Evolutionary conservation across 2,113 vertebrate genomes (phyloP).

Genomic region (Martes martes): DNA sequence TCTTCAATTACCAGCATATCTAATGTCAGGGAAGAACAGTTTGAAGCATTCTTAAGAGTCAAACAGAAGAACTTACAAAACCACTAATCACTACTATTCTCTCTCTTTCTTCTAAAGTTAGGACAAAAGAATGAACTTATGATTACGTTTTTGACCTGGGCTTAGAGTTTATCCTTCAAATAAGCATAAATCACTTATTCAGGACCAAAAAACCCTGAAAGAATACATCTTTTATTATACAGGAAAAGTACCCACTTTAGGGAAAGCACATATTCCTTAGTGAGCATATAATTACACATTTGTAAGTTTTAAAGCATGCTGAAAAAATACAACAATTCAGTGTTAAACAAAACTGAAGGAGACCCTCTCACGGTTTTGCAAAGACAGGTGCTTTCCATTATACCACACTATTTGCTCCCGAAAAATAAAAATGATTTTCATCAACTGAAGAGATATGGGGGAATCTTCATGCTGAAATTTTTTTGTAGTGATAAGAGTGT

Average conservation of each 20-base stretch:
- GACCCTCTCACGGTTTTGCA: background rate
- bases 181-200: slow-evolving; percentile 55
- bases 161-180: slow-evolving; percentile 44
- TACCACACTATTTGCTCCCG: background rate
- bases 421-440: slow-evolving; percentile 49
- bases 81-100: slow-evolving; percentile 51
- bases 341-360: slow-evolving; percentile 13
- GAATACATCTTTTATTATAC: slow-evolving; percentile 30
- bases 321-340: slow-evolving; percentile 1
- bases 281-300: slow-evolving; percentile 2
- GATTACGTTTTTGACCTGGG: slow-evolving; percentile 59
- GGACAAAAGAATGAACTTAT: slow-evolving; percentile 68
- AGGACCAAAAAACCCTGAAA: background rate
- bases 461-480: background rate
- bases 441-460: background rate
- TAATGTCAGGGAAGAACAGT: slow-evolving; percentile 49
- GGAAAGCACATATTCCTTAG: background rate
- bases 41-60: slow-evolving; percentile 66
- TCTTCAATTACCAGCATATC: slow-evolving; percentile 69
- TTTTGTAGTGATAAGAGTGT: background rate
- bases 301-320: slow-evolving; percentile 29
- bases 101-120: slow-evolving; percentile 46
- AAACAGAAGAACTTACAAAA: slow-evolving; percentile 64
- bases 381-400: slow-evolving; percentile 34
- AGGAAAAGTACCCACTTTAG: background rate